Conservation (phyloP, 2,113 vertebrate species). For the Cynopterus brachyotis region DNA sequence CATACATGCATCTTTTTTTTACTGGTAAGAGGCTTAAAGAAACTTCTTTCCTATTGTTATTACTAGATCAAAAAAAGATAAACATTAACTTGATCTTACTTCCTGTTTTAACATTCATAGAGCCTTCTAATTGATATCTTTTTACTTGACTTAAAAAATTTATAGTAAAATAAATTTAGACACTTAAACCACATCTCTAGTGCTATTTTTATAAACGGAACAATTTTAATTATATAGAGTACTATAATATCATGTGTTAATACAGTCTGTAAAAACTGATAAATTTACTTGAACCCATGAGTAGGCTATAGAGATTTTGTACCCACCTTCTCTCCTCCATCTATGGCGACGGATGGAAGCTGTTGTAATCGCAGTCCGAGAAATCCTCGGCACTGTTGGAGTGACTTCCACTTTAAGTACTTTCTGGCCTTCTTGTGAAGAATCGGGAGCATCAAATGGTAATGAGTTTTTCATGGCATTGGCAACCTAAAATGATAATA, state of each 20-base stretch:
- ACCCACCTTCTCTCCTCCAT: conserved; percentile 97
- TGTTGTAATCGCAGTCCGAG: conserved; percentile 95
- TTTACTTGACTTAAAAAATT: conserved; percentile 22
- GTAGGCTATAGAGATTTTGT: background rate
- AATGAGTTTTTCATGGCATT: conserved; percentile 98
- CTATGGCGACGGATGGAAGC: conserved; percentile 98
- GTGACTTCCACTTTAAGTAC: conserved; percentile 98
- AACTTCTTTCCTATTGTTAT: conserved; percentile 36
- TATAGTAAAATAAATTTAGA: conserved; percentile 14
- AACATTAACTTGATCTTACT: conserved; percentile 51
- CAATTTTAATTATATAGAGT: background rate
- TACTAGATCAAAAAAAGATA: conserved; percentile 2
- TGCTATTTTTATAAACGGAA: conserved; percentile 10
- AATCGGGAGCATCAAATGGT: conserved; percentile 92
- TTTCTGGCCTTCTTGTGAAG: conserved; percentile 91
- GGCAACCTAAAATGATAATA: conserved; percentile 88
- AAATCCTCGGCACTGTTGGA: conserved; percentile 95
- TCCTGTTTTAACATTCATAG: conserved; percentile 37
- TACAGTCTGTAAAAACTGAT: conserved; percentile 8
- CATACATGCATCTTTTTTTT: conserved; percentile 54
- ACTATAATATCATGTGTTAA: background rate
- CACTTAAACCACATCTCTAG: conserved; percentile 45
- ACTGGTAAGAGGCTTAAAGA: background rate
- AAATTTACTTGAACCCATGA: background rate
- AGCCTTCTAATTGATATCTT: conserved; percentile 30